A percentile compares a stretch with the other conserved stretches of the same genome.
Conservation (phyloP, 1,140 invertebrate genomes). For the Heliconius hewitsoni region DNA sequence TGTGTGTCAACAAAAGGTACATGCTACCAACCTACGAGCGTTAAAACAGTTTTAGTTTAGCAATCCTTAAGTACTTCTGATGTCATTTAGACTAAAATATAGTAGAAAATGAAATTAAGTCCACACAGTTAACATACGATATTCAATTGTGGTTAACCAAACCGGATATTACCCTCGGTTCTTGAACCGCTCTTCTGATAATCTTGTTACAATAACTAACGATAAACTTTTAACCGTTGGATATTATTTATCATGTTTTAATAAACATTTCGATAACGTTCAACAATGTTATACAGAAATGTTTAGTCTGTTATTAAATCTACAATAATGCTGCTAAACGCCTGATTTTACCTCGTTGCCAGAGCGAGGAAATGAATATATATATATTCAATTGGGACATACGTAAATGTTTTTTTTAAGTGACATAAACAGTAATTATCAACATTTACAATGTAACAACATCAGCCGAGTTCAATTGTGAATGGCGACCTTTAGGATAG, state of each 20-base stretch:
- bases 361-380: too few relatives aligned
- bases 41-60: neutral
- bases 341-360: too few relatives aligned
- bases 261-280: neutral
- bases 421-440: too few relatives aligned
- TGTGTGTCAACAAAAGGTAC: neutral
- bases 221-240: conserved; percentile 35
- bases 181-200: conserved; percentile 40
- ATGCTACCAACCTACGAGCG: too few relatives aligned
- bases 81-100: neutral
- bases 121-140: neutral
- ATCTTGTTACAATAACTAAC: conserved; percentile 20
- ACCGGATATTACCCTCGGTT: conserved; percentile 33
- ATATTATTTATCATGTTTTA: neutral
- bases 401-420: too few relatives aligned
- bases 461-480: neutral
- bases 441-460: neutral
- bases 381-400: too few relatives aligned
- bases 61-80: neutral
- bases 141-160: conserved; percentile 26
- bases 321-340: too few relatives aligned
- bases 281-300: neutral
- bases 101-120: neutral
- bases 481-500: conserved; percentile 2
- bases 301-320: neutral